phyloP scores from a whole-genome alignment of 2,888 invertebrate species.

The Tipula vernalis region DNA sequence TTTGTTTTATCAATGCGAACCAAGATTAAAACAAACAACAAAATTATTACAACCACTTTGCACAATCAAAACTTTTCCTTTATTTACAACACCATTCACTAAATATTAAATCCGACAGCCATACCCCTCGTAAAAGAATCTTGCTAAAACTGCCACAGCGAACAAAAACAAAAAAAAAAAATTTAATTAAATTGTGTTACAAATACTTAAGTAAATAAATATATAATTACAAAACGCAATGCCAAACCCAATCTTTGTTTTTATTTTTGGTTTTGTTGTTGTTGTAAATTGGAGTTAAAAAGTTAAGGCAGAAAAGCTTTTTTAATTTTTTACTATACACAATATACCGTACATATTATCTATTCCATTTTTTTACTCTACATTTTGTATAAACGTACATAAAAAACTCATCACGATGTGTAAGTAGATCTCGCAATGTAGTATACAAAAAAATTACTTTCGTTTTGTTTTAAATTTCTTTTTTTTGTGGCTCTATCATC shows the following conservation, averaged over 20 bases:
- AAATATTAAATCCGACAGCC: not conserved
- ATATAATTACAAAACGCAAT: not conserved
- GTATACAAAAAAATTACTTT: not conserved
- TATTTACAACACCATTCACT: not conserved
- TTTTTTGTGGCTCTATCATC: not conserved
- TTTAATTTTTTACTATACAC: not conserved
- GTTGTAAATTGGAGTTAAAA: not conserved
- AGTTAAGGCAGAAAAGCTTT: not conserved
- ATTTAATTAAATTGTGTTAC: not conserved
- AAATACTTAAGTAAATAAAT: not conserved
- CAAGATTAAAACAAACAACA: not conserved
- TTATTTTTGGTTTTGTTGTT: not conserved
- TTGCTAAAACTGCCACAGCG: not conserved
- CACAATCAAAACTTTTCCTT: not conserved
- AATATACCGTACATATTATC: not conserved
- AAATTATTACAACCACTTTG: not conserved
- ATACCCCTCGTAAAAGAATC: not conserved
- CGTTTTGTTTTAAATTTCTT: not conserved
- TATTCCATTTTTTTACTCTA: not conserved
- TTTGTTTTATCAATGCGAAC: not conserved
- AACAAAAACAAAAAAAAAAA: not conserved
- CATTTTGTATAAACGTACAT: not conserved
- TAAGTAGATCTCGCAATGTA: not conserved
- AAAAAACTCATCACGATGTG: not conserved
- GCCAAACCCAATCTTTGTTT: not conserved